A percentile compares a stretch with the other conserved stretches of the same genome.
Conservation (phyloP, 2,113 vertebrate genomes). For the Felis catus region DNA sequence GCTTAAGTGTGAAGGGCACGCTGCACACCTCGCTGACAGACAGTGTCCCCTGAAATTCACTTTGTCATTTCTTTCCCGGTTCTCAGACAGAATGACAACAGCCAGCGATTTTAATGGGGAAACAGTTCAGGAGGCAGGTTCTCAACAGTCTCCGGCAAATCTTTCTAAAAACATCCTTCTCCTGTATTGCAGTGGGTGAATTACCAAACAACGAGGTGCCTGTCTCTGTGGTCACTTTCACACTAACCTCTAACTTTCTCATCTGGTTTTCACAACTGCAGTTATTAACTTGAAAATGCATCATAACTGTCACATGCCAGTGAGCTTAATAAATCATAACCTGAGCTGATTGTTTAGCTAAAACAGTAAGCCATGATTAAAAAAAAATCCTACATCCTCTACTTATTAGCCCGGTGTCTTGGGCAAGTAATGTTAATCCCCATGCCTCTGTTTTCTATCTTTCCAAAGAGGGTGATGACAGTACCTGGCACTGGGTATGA, state of each 20-base stretch:
- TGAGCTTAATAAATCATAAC: background rate
- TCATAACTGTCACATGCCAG: background rate
- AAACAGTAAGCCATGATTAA: background rate
- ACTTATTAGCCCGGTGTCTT: background rate
- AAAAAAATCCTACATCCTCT: background rate
- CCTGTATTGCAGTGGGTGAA: background rate
- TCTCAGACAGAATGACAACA: slow-evolving; percentile 51
- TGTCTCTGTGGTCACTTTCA: background rate
- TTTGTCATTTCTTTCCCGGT: slow-evolving; percentile 46
- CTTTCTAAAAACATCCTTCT: background rate
- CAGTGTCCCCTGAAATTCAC: slow-evolving; percentile 53
- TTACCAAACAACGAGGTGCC: background rate
- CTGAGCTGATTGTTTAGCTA: too few relatives aligned
- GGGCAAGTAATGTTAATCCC: background rate
- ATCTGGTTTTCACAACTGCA: rapidly evolving
- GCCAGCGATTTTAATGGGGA: slow-evolving; percentile 24
- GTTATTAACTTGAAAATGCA: background rate
- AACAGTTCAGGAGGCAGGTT: background rate
- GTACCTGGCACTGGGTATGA: background rate
- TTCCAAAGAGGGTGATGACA: background rate
- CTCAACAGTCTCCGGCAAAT: background rate
- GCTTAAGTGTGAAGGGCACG: slow-evolving; percentile 61
- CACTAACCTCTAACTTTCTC: background rate
- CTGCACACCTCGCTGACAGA: slow-evolving; percentile 55
- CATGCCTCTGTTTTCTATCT: background rate